Percentiles rank a stretch among this genome's conserved stretches.
phyloP scores from a whole-genome alignment of 2,113 vertebrate species.

The Xenopus laevis region DNA sequence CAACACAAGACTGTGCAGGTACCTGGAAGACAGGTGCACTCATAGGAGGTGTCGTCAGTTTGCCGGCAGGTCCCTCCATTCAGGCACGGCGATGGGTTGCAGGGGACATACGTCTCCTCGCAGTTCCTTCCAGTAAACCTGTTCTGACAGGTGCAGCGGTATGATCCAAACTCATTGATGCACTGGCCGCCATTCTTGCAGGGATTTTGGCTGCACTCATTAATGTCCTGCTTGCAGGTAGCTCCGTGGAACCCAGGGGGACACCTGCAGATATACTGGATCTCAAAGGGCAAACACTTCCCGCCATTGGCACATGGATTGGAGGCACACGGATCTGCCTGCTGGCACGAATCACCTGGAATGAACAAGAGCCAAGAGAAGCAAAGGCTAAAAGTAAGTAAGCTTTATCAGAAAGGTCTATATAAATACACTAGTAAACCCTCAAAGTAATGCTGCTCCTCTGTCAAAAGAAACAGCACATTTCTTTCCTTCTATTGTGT shows the following conservation, averaged over 20 bases:
- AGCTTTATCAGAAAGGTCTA: no score
- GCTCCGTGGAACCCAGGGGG: slow-evolving; percentile 76
- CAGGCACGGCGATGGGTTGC: slow-evolving; percentile 90
- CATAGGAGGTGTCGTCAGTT: slow-evolving; percentile 84
- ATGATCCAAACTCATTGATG: slow-evolving; percentile 82
- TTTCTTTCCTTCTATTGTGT: no score
- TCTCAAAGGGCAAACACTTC: slow-evolving; percentile 77
- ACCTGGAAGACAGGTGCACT: slow-evolving; percentile 95
- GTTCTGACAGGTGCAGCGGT: slow-evolving; percentile 73
- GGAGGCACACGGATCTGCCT: slow-evolving; percentile 88
- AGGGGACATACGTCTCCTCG: slow-evolving; percentile 85
- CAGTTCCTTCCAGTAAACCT: slow-evolving; percentile 81
- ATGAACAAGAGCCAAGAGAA: background rate
- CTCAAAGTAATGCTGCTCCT: no score
- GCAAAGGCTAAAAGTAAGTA: no score
- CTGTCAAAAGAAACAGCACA: no score
- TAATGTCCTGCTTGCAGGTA: slow-evolving; percentile 86
- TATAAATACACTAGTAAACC: no score
- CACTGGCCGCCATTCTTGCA: slow-evolving; percentile 82
- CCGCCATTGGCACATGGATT: slow-evolving; percentile 91
- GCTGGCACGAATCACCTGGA: slow-evolving; percentile 84
- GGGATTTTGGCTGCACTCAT: slow-evolving; percentile 72
- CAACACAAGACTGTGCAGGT: no score
- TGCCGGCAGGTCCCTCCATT: slow-evolving; percentile 93
- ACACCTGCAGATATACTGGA: slow-evolving; percentile 79